Evolutionary conservation across 2,113 vertebrate genomes (phyloP), one percentile per base, ranked within the genome.

Genomic region (Rynchops niger): DNA sequence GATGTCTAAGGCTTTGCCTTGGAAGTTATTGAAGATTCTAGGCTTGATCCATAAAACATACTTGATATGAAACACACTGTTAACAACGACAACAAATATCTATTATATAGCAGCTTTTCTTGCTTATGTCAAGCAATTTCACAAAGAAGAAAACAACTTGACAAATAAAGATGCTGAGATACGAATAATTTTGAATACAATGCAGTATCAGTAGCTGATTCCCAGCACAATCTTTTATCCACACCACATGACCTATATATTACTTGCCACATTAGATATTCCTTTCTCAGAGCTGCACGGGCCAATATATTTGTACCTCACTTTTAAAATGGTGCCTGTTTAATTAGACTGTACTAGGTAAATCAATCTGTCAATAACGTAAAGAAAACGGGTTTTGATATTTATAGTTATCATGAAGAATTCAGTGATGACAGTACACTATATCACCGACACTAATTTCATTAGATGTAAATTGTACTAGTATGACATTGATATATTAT

Each of bases 401-500:
- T 87, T 92, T 94, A 69, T 52, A 80, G 80, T 76, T 87, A 66
- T 55, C 66, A 71, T 52, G 61, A 88, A 94, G 45, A 92, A 97
- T 95, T 77, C 65, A 93, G 43, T 38, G 49, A 80, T 95, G 81
- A 76, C 93, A 81, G 26, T 65, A 67, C 56, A 93, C 55, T 94
- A 85, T 67, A 97, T 93, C 87, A 93, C 19, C 5, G 3, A 62
- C 63, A 42, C 59, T 77, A 85, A 94, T 94, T 92, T 89, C 53
- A 92, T 93, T 82, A 90, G 70, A 47, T 85, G 79, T 79, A 87
- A 91, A 94, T 89, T 84, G 27, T 78, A 66, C 55, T 77, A 76
- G 55, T 34, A 80, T 84, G 77, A 73, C 92, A 55, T 14, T 93
- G 95, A 96, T 86, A 49, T 87, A 88, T 91, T 92, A 77, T 80